Percentiles rank a stretch among this genome's conserved stretches.
Evolutionary conservation across 2,888 invertebrate species (phyloP).

Genomic region (Encarsia formosa): DNA sequence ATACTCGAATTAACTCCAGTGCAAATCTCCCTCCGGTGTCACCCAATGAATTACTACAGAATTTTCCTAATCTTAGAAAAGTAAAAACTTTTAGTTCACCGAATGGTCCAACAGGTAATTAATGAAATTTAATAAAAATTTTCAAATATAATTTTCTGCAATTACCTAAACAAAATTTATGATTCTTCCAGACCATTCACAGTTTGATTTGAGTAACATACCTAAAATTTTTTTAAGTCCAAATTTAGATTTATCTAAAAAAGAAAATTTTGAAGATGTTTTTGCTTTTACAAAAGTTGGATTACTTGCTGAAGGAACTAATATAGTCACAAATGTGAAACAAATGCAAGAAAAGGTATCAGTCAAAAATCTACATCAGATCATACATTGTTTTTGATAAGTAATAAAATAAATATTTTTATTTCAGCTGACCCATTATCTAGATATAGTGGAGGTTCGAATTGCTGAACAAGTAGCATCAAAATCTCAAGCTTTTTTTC

Average conservation of each 20-base stretch:
- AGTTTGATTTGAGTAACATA: slow-evolving; percentile 63
- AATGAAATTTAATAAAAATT: slow-evolving; percentile 1
- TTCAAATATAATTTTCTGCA: slow-evolving; percentile 7
- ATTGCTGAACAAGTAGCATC: slow-evolving; percentile 90
- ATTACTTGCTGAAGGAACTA: slow-evolving; percentile 53
- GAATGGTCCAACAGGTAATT: slow-evolving; percentile 32
- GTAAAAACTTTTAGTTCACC: slow-evolving; percentile 48
- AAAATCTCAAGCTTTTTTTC: slow-evolving; percentile 95
- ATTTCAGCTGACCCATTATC: slow-evolving; percentile 76
- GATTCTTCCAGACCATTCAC: slow-evolving; percentile 49
- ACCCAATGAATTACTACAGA: slow-evolving; percentile 47
- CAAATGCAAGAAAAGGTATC: slow-evolving; percentile 77
- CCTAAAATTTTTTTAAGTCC: slow-evolving; percentile 82
- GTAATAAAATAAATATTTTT: slow-evolving; percentile 24
- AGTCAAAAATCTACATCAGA: too few species aligned
- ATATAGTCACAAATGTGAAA: slow-evolving; percentile 49
- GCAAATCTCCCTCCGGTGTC: slow-evolving; percentile 41
- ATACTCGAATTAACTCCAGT: slow-evolving; percentile 49
- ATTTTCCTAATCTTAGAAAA: slow-evolving; percentile 50
- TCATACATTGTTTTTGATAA: too few species aligned
- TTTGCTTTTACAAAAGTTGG: slow-evolving; percentile 64
- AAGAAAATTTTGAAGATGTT: slow-evolving; percentile 77
- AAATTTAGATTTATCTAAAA: slow-evolving; percentile 73
- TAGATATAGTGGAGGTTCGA: slow-evolving; percentile 92
- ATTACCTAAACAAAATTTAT: slow-evolving; percentile 9